These are phyloP conservation scores for Ptilodon capucinus DNA, from an alignment of 2,888 invertebrate genomes.

Conservation along the genomic window DNA sequence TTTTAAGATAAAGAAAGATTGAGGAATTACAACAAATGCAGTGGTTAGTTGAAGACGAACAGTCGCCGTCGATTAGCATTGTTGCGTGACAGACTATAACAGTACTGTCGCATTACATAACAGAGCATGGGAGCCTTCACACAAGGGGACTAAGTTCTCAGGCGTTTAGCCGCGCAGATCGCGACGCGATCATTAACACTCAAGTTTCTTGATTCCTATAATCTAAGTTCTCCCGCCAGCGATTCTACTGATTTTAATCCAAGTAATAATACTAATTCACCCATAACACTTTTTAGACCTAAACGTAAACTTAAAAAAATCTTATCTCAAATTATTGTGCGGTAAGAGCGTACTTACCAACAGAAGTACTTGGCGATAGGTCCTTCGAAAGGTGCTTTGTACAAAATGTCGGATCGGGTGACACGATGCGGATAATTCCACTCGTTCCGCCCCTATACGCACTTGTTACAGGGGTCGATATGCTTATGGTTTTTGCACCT, in stretches of 20 bases:
- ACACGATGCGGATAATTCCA: constrained; percentile 49
- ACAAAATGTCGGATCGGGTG: not conserved
- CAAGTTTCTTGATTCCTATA: constrained; percentile 54
- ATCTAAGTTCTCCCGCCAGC: constrained; percentile 52
- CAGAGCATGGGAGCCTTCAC: constrained; percentile 67
- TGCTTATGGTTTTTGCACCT: constrained; percentile 73
- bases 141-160: constrained; percentile 64
- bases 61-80: constrained; percentile 60
- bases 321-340: not conserved
- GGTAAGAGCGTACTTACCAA: not conserved
- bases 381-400: not conserved
- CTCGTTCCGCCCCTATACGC: constrained; percentile 82
- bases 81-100: constrained; percentile 70
- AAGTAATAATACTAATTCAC: no score
- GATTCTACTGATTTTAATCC: constrained; percentile 56
- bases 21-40: constrained; percentile 23
- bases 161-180: constrained; percentile 39
- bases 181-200: constrained; percentile 46
- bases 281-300: constrained; percentile 12
- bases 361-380: not conserved
- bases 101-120: constrained; percentile 68
- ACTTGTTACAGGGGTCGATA: constrained; percentile 70
- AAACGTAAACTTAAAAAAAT: not conserved
- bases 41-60: constrained; percentile 36
- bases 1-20: constrained; percentile 49